Percentiles rank a stretch among this genome's conserved stretches.
phyloP scores from a whole-genome alignment of 2,888 invertebrate genomes.

The Drosophila anomalata region DNA sequence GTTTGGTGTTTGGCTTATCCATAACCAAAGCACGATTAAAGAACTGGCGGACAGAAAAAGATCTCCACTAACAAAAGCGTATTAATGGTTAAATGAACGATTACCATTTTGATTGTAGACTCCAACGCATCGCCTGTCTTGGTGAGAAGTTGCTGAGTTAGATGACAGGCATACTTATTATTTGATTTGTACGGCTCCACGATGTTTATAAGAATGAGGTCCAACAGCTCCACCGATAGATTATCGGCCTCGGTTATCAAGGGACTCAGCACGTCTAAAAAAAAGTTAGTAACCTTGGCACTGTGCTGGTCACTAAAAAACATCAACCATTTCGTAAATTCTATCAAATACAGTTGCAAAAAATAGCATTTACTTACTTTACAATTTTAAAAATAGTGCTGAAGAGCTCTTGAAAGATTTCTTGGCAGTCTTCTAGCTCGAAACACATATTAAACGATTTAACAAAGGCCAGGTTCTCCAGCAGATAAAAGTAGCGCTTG shows the following conservation, averaged over 20 bases:
- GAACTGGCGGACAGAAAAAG: slow-evolving; percentile 87
- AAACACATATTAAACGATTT: slow-evolving; percentile 99
- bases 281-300: slow-evolving; percentile 97
- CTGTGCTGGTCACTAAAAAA: slow-evolving; percentile 94
- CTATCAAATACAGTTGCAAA: too few relatives aligned
- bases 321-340: background rate
- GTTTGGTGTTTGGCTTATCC: slow-evolving; percentile 93
- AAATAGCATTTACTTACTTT: slow-evolving; percentile 88
- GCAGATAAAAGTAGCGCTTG: slow-evolving; percentile 97
- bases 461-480: slow-evolving; percentile 98
- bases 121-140: slow-evolving; percentile 97
- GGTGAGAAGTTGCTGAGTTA: slow-evolving; percentile 95
- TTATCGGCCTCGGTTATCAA: slow-evolving; percentile 97
- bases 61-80: background rate
- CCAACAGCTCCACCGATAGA: slow-evolving; percentile 96
- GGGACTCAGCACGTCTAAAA: slow-evolving; percentile 97
- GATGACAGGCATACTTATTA: slow-evolving; percentile 93
- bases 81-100: background rate
- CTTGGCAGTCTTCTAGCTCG: slow-evolving; percentile 98
- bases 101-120: slow-evolving; percentile 95
- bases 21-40: slow-evolving; percentile 97
- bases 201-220: slow-evolving; percentile 96
- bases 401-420: slow-evolving; percentile 97
- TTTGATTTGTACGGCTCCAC: slow-evolving; percentile 97
- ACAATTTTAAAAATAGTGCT: slow-evolving; percentile 97